Base-by-base conservation (phyloP, 2,888 invertebrate species). In the Pollenia angustigena region DNA sequence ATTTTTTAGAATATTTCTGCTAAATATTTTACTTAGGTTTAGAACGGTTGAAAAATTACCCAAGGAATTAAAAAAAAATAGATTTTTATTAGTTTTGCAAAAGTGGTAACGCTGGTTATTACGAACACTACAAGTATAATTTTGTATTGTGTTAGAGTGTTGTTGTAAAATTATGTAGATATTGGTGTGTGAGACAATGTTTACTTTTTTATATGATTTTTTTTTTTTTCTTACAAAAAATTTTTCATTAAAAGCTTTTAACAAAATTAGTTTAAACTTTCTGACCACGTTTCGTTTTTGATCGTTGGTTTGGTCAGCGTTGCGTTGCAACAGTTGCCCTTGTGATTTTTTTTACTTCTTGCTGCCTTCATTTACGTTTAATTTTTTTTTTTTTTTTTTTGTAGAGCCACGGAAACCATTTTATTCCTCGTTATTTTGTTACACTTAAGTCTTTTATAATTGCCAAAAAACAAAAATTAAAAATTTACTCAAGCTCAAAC, bases 201-300 rank as follows among this genome's bases (percentile, higher is more conserved):
- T 64, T 56, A 12, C 44, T 32, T 54, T 32, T 12, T 40, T 79
- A 50, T 69, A 60, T 50, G 4, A 23, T 48, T 46, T 60, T 12
- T 12, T 60, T 12, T 12, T 44, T 54, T 74, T 74, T 40, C 50
- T 64, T 85, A 52, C 48, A 56, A 68, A 62, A 23, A 81, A 71
- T 62, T 12, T 84, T 84, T 81, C 68, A 84, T 79, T 87, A 89
- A 90, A 92, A 91, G 92, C 92, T 92, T 92, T 92, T 92, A 92
- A 90, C 91, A 88, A 92, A 92, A 92, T 92, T 92, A 92, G 92
- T 91, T 92, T 91, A 89, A 92, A 91, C 92, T 92, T 92, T 90
- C 92, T 90, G 91, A 91, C 91, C 91, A 92, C 91, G 92, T 92
- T 92, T 90, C 90, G 91, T 91, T 92, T 90, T 91, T 92, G 91